These are phyloP conservation scores for Neopelma chrysocephalum DNA, from an alignment of 2,797 vertebrate species.

Conservation along the genomic window DNA sequence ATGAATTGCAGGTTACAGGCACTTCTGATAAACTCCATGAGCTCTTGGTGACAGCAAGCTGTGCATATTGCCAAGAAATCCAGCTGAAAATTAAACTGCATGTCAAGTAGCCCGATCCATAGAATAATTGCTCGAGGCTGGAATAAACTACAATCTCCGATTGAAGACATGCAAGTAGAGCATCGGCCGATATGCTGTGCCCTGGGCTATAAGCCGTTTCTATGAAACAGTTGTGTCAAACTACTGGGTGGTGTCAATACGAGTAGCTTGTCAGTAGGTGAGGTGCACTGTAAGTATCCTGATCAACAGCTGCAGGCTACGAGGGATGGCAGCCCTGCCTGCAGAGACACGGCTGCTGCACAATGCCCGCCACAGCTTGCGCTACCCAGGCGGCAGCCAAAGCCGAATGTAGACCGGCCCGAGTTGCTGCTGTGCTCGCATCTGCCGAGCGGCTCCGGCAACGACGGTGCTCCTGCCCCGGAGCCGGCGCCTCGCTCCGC, in stretches of 20 bases:
- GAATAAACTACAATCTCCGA: constrained; percentile 29
- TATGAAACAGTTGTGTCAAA: background rate
- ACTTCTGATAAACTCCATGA: constrained; percentile 32
- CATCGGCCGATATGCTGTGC: background rate
- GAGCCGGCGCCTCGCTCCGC: background rate
- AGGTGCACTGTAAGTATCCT: background rate
- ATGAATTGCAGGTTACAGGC: background rate
- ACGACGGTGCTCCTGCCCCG: background rate
- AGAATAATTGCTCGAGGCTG: constrained; percentile 51
- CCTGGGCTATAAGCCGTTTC: background rate
- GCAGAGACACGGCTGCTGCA: background rate
- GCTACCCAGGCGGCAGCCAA: background rate
- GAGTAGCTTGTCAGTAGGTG: background rate
- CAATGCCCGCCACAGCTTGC: background rate
- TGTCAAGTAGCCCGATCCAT: constrained; percentile 46
- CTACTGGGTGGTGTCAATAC: background rate
- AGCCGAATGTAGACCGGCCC: background rate
- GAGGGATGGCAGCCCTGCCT: background rate
- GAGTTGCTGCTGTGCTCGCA: background rate
- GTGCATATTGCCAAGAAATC: background rate
- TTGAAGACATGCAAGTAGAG: background rate
- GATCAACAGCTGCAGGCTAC: background rate
- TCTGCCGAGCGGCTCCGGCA: background rate
- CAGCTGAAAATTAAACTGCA: constrained; percentile 60
- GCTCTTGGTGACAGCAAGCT: constrained; percentile 18